Evolutionary conservation across 1,140 invertebrate genomes (phyloP).

Genomic region (Protaetia brevitarsis): DNA sequence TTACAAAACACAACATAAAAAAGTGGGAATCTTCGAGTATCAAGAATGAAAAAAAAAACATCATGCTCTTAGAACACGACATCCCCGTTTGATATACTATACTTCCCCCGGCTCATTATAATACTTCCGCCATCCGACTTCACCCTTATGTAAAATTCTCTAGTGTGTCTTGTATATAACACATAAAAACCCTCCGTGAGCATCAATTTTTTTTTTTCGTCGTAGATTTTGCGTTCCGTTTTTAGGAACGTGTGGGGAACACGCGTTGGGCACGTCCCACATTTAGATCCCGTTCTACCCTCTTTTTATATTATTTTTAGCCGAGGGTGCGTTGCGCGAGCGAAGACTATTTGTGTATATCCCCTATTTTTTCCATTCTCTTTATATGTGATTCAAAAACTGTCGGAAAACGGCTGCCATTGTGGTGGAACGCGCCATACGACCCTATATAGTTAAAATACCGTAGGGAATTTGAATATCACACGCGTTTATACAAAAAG

Average conservation of each 20-base stretch:
- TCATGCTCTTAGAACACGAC: neutral
- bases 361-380: constrained; percentile 11
- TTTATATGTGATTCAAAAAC: neutral
- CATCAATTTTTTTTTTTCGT: neutral
- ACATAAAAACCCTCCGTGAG: neutral
- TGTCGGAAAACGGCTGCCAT: neutral
- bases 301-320: constrained; percentile 16
- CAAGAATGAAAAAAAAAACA: neutral
- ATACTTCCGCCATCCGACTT: neutral
- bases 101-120: neutral
- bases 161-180: neutral
- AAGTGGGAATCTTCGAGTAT: neutral
- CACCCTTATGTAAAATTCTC: constrained; percentile 8
- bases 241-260: constrained; percentile 10
- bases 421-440: neutral
- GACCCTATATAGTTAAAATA: too few species aligned
- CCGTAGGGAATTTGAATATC: neutral
- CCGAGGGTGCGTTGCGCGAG: neutral
- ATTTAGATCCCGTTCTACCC: neutral
- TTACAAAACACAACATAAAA: constrained; percentile 3
- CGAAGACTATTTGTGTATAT: neutral
- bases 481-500: neutral
- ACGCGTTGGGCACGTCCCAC: constrained; percentile 8
- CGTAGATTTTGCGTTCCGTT: neutral
- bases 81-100: neutral